Base-by-base conservation (phyloP, 2,888 invertebrate genomes). In the Leptopilina myrica region DNA sequence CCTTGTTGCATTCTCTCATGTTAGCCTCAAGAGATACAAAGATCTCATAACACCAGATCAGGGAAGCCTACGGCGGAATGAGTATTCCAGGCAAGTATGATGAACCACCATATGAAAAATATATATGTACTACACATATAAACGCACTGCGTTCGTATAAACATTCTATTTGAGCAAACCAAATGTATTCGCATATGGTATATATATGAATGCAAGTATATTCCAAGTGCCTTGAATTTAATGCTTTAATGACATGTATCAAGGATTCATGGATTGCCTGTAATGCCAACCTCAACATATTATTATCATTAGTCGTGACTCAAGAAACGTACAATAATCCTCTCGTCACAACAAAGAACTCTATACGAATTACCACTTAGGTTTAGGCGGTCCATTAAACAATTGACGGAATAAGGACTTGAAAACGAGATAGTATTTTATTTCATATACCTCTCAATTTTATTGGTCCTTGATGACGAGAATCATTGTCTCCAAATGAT, bases 221-320 rank as follows among this genome's bases (percentile, higher is more conserved):
- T 69, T 26, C 53, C 20, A 49, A 62, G 79, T 76, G 75, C 64
- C 15, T 69, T 12, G 67, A 67, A 49, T 67, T 67, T 78, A 66
- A 66, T 43, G 65, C 65, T 76, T 77, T 79, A 79, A 79, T 79
- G 65, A 46, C 66, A 79, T 79, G 79, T 64, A 77, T 79, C 77
- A 67, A 40, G 64, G 66, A 69, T 69, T 69, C 69, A 69, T 69
- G 53, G 53, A 56, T 33, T 53, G 77, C 43, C 49, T 66, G 33
- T 77, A 66, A 77, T 40, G 56, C 65, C 49, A 46, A 46, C 67
- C 15, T 12, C 26, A 76, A 73, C 78, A 64, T 81, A 67, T 79
- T 64, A 81, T 81, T 79, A 81, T 79, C 81, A 75, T 80, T 79
- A 80, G 80, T 65, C 77, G 76, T 76, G 53, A 75, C 69, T 69